Conservation (phyloP, 2,113 vertebrate species). For the Plotosus lineatus region DNA sequence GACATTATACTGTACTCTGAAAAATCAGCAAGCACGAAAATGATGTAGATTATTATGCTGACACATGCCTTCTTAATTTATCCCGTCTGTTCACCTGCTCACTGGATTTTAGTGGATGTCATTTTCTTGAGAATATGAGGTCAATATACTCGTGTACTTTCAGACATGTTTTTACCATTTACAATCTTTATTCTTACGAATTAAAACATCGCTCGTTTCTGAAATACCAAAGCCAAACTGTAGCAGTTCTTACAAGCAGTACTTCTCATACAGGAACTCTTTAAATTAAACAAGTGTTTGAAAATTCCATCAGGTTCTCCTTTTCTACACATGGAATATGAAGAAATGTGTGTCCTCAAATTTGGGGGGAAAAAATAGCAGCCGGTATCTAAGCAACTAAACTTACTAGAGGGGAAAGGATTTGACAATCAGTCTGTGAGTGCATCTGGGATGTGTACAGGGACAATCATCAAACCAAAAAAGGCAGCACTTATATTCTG, state of each 20-base stretch:
- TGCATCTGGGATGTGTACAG: not conserved
- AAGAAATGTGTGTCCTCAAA: not conserved
- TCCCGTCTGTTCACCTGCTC: not conserved
- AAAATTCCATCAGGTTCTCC: not conserved
- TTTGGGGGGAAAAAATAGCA: conserved; percentile 17
- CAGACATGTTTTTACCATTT: not conserved
- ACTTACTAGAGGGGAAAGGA: not conserved
- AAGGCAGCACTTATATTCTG: not conserved
- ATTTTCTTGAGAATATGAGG: not conserved
- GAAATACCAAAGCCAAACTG: not conserved
- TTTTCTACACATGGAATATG: not conserved
- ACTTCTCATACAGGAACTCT: not conserved
- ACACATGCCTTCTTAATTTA: not conserved
- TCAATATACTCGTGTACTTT: not conserved
- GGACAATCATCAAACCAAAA: not conserved
- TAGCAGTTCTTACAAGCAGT: not conserved
- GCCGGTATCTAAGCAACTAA: conserved; percentile 29
- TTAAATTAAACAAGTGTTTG: not conserved
- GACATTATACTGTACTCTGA: too few species aligned
- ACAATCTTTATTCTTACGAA: not conserved
- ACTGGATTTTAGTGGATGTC: not conserved
- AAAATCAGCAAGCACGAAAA: not conserved
- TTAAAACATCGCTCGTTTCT: not conserved
- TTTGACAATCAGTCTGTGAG: conserved; percentile 6
- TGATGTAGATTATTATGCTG: not conserved